These are phyloP conservation scores for Enteromius afrohamiltoni DNA, from an alignment of 2,797 vertebrate genomes.

Conservation along the genomic window DNA sequence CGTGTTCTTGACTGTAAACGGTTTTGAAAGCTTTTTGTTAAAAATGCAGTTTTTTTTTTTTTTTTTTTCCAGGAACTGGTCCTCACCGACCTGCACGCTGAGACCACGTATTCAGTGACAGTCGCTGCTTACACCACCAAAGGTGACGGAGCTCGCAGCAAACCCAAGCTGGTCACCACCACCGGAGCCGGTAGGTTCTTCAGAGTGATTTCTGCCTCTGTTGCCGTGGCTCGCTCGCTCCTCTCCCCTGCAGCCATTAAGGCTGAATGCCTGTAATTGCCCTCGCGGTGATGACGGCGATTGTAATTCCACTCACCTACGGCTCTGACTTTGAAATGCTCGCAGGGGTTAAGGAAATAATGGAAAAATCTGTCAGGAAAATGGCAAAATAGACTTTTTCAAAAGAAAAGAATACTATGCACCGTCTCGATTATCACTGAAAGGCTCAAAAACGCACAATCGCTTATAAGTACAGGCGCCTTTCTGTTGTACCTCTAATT, in stretches of 20 bases:
- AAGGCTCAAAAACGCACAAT: conserved; percentile 29
- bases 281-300: conserved; percentile 60
- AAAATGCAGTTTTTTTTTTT: background rate
- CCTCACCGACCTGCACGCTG: conserved; percentile 92
- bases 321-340: conserved; percentile 59
- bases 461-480: conserved; percentile 27
- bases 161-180: conserved; percentile 93
- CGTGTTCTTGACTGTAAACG: background rate
- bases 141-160: conserved; percentile 97
- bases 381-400: conserved; percentile 37
- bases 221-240: conserved; percentile 12
- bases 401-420: conserved; percentile 37
- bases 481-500: conserved; percentile 49
- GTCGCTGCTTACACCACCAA: conserved; percentile 98
- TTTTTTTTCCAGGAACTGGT: conserved; percentile 88
- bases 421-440: conserved; percentile 15
- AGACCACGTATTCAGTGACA: conserved; percentile 95
- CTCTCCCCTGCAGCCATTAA: conserved; percentile 42
- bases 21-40: background rate
- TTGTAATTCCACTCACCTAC: conserved; percentile 62
- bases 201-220: conserved; percentile 10
- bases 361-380: conserved; percentile 53
- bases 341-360: conserved; percentile 61
- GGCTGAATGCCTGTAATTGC: conserved; percentile 61
- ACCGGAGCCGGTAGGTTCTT: conserved; percentile 90